These are phyloP conservation scores for Rynchops niger DNA, from an alignment of 2,113 vertebrate genomes.

Conservation along the genomic window DNA sequence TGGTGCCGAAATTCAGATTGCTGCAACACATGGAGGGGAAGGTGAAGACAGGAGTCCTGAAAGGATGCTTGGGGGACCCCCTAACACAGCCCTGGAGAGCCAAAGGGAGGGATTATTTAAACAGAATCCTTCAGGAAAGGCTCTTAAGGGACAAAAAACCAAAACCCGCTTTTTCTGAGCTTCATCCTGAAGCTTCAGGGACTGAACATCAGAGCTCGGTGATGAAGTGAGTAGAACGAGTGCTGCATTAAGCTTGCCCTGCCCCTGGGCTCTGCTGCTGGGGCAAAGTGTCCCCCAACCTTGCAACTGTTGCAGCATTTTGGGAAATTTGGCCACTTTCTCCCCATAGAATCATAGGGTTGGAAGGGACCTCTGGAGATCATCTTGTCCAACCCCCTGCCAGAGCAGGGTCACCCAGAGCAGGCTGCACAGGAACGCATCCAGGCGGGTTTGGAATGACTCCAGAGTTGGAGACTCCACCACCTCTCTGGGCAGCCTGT, in stretches of 20 bases:
- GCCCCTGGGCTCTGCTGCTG: background rate
- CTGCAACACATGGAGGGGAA: background rate
- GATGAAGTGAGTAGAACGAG: background rate
- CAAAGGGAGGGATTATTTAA: background rate
- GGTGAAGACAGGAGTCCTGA: background rate
- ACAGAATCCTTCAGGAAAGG: background rate
- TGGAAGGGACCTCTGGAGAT: no score
- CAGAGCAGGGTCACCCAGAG: no score
- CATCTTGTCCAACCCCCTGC: no score
- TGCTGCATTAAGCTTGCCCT: background rate
- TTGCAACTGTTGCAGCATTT: background rate
- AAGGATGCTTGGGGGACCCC: background rate
- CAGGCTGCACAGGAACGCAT: no score
- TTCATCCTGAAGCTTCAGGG: background rate
- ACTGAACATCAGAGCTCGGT: fast-evolving
- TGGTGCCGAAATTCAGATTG: background rate
- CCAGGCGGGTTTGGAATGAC: no score
- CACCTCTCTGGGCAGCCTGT: no score
- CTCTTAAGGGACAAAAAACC: background rate
- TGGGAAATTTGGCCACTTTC: background rate
- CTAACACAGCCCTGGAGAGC: background rate
- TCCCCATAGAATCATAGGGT: background rate
- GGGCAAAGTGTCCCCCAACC: background rate
- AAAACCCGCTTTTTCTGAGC: background rate
- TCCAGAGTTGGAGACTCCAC: no score